Conservation (phyloP, 2,888 invertebrate genomes). For the Ichneumoninae sp. region DNA sequence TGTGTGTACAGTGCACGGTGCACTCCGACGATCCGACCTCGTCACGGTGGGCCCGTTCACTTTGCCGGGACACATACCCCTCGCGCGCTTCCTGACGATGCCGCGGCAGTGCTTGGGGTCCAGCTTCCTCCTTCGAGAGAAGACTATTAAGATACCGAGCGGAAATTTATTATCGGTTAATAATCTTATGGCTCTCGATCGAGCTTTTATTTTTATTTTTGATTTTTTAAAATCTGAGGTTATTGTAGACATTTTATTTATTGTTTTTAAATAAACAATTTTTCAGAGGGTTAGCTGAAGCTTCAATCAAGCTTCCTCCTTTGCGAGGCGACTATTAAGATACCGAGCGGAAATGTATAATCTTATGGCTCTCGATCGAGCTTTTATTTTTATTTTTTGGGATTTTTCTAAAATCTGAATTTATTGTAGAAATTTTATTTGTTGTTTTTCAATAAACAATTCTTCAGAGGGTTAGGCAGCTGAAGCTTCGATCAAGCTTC, state of each 20-base stretch:
- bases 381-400: no score
- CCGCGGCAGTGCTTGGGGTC: not conserved
- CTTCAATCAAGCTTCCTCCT: not conserved
- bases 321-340: conserved; percentile 24
- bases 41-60: conserved; percentile 41
- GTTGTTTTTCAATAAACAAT: not conserved
- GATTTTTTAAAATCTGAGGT: no score
- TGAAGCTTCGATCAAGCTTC: not conserved
- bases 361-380: not conserved
- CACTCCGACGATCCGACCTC: conserved; percentile 35
- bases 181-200: conserved; percentile 1
- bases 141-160: conserved; percentile 16
- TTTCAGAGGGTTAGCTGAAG: no score
- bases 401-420: not conserved
- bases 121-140: conserved; percentile 16
- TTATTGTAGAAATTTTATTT: not conserved
- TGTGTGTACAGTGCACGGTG: not conserved
- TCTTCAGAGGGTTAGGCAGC: not conserved
- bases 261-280: no score
- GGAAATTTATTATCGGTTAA: not conserved
- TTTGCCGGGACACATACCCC: conserved; percentile 35
- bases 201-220: not conserved
- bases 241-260: no score
- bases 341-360: not conserved
- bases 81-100: conserved; percentile 12